Evolutionary conservation across 1,140 invertebrate genomes (phyloP).

Genomic region (Drosophila cardini): DNA sequence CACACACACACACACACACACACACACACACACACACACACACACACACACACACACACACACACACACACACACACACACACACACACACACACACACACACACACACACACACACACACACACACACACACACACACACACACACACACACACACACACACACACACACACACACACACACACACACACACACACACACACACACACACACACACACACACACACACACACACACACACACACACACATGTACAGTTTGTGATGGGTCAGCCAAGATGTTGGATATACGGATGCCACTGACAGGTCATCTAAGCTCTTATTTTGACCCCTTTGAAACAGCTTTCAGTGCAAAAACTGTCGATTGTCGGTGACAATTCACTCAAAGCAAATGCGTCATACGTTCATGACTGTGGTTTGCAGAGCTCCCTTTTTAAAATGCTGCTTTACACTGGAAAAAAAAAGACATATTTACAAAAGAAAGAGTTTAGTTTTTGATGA

Average conservation of each 20-base stretch:
- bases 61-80: neutral
- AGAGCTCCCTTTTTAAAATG: constrained; percentile 23
- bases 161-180: neutral
- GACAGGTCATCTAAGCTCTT: constrained; percentile 42
- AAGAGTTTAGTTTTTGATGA: too few relatives aligned
- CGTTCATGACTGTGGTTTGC: constrained; percentile 19
- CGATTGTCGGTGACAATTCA: constrained; percentile 26
- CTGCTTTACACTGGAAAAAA: too few relatives aligned
- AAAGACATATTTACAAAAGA: too few relatives aligned
- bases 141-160: too few relatives aligned
- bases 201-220: neutral
- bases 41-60: too few relatives aligned
- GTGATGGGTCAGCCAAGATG: neutral
- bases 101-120: neutral
- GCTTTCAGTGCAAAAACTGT: constrained; percentile 20
- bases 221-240: too few relatives aligned
- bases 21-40: neutral
- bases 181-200: too few relatives aligned
- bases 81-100: neutral
- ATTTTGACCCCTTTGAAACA: constrained; percentile 10
- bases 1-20: too few relatives aligned
- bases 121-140: neutral
- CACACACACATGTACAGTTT: neutral
- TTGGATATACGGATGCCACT: constrained; percentile 16
- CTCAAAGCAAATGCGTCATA: constrained; percentile 9